phyloP scores from a whole-genome alignment of 2,113 vertebrate genomes.

The Chloropsis cyanopogon region DNA sequence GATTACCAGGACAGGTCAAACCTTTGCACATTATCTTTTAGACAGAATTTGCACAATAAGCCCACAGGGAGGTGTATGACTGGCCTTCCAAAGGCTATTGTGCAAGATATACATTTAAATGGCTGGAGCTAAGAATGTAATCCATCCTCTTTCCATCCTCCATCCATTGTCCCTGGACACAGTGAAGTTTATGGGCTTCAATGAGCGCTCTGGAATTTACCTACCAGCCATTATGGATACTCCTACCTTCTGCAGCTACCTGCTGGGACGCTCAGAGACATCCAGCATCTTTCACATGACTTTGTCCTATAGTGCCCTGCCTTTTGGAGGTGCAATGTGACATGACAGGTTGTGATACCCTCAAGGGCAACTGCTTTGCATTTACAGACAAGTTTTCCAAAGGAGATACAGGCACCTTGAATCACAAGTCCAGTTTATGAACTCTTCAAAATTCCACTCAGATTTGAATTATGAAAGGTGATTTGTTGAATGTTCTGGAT shows the following conservation, averaged over 20 bases:
- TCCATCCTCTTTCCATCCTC: neutral
- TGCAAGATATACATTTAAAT: neutral
- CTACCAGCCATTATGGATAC: neutral
- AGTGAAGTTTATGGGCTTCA: neutral
- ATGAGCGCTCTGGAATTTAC: neutral
- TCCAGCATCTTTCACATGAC: neutral
- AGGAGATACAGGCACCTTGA: neutral
- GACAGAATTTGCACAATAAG: neutral
- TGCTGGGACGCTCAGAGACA: neutral
- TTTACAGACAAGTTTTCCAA: neutral
- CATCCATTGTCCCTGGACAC: neutral
- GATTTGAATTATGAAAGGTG: neutral
- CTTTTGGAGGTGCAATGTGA: neutral
- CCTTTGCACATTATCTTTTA: neutral
- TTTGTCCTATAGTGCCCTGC: neutral
- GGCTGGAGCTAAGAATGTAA: neutral
- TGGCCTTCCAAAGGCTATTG: neutral
- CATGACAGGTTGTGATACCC: neutral
- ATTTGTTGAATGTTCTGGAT: neutral
- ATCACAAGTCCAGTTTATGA: neutral
- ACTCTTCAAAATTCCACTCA: neutral
- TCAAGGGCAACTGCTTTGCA: neutral
- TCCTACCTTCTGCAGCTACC: neutral
- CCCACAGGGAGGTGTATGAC: neutral
- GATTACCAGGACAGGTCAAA: neutral